These are phyloP conservation scores for Anseranas semipalmata DNA, from an alignment of 2,113 vertebrate genomes.

Conservation along the genomic window DNA sequence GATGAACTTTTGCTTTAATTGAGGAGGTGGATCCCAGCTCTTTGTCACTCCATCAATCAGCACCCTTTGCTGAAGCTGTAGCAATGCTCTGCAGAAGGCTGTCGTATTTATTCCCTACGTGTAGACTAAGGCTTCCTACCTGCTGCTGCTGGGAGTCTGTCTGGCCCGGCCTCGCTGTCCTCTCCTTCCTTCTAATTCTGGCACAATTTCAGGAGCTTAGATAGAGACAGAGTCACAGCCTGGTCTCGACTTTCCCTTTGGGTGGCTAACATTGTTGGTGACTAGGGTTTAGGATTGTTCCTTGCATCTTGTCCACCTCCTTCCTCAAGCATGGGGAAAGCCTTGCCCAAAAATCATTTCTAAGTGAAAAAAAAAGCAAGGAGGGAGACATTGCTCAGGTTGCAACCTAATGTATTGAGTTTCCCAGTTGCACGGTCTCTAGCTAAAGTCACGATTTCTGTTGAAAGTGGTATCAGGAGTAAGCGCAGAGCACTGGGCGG, in stretches of 20 bases:
- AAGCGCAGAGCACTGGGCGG: not conserved
- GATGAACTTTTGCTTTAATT: slow-evolving; percentile 54
- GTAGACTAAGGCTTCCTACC: not conserved
- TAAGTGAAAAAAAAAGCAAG: not conserved
- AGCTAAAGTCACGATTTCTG: not conserved
- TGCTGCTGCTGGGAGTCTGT: not conserved
- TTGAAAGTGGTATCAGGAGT: not conserved
- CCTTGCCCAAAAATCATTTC: not conserved
- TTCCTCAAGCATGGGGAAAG: not conserved
- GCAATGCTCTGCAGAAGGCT: not conserved
- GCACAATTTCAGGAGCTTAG: not conserved
- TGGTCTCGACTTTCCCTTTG: not conserved
- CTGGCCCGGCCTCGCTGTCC: not conserved
- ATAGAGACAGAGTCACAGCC: not conserved
- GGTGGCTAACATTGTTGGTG: not conserved
- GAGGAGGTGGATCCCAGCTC: slow-evolving; percentile 67
- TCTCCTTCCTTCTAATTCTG: not conserved
- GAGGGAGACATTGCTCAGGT: not conserved
- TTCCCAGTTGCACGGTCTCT: not conserved
- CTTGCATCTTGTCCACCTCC: not conserved
- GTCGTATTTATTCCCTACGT: not conserved
- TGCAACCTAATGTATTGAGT: not conserved
- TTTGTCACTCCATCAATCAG: slow-evolving; percentile 58
- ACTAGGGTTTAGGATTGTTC: not conserved
- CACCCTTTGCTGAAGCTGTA: slow-evolving; percentile 45